Percentiles rank a stretch among this genome's conserved stretches.
Conservation (phyloP, 2,113 vertebrate species). For the Peromyscus leucopus region DNA sequence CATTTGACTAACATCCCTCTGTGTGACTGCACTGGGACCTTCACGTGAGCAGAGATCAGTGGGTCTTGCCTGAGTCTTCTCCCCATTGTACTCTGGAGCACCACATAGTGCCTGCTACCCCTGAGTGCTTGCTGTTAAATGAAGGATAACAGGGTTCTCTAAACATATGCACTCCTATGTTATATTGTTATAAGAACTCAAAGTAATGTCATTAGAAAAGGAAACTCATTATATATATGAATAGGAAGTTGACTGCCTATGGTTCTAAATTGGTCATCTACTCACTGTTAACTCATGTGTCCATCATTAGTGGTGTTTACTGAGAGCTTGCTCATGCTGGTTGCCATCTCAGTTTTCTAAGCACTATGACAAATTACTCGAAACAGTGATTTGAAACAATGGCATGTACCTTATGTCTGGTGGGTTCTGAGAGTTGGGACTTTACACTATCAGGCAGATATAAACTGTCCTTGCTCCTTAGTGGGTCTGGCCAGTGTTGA, state of each 20-base stretch:
- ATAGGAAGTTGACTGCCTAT: background rate
- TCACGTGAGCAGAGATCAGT: background rate
- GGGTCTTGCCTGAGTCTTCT: background rate
- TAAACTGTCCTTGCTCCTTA: background rate
- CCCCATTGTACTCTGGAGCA: background rate
- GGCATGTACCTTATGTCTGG: background rate
- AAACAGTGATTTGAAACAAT: background rate
- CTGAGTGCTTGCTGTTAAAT: background rate
- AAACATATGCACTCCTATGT: background rate
- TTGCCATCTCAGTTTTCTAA: background rate
- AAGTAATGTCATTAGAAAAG: slow-evolving; percentile 55
- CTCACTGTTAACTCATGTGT: background rate
- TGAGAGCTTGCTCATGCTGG: background rate
- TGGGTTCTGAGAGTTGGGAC: background rate
- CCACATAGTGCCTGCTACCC: background rate
- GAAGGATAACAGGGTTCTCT: background rate
- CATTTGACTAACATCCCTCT: background rate
- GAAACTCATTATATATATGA: background rate
- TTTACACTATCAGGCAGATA: background rate
- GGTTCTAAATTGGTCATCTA: background rate
- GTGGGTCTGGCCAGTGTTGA: background rate
- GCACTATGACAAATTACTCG: background rate
- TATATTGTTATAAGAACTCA: background rate
- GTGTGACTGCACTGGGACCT: background rate
- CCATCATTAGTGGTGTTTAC: background rate